phyloP scores from a whole-genome alignment of 1,140 invertebrate genomes.

The Wasmannia auropunctata region DNA sequence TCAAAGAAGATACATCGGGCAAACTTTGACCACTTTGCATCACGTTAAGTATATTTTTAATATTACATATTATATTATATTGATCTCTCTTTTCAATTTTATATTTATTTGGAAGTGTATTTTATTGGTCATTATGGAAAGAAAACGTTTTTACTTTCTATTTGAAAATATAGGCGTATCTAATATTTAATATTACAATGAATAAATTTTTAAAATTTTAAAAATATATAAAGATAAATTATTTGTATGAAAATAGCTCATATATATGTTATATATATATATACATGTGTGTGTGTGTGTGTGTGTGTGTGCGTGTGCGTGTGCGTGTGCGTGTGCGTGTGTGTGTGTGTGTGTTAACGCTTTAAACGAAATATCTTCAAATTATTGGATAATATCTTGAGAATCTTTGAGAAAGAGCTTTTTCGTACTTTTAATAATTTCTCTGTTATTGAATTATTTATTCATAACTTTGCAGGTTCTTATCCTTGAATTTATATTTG shows the following conservation, averaged over 20 bases:
- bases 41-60: not conserved
- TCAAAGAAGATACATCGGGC: not conserved
- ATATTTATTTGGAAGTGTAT: not conserved
- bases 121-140: not conserved
- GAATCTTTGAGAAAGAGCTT: not conserved
- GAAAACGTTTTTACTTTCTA: not conserved
- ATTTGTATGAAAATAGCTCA: not conserved
- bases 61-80: not conserved
- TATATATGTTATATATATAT: no score
- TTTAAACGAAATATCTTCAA: no score
- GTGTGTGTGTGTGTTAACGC: no score
- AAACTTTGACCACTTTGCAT: not conserved
- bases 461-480: not conserved
- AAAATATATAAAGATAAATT: slow-evolving; percentile 1
- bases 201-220: not conserved
- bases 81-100: not conserved
- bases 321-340: no score
- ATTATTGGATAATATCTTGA: not conserved
- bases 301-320: no score
- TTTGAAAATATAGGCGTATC: not conserved
- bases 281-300: no score
- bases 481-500: not conserved
- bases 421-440: not conserved
- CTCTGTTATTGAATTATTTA: not conserved
- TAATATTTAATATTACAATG: not conserved